Evolutionary conservation across 35 echinoderm and acorn worm genomes (phyloP).

Genomic region (Heliocidaris tuberculata): DNA sequence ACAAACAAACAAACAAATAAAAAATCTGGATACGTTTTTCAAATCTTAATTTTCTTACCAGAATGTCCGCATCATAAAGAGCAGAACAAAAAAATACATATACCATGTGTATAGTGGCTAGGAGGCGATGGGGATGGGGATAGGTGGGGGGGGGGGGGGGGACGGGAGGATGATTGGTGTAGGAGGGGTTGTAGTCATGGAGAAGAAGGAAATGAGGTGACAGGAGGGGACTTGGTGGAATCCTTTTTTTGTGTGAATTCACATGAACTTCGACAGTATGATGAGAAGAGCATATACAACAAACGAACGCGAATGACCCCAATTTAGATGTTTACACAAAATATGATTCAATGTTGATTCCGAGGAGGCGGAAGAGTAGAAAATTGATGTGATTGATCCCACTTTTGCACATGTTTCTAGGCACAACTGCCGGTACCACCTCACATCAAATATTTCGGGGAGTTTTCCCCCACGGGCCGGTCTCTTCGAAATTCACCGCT

Average conservation of each 20-base stretch:
- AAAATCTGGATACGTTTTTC: too few species aligned
- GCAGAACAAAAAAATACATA: too few species aligned
- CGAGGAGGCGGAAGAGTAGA: background rate
- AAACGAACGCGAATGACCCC: background rate
- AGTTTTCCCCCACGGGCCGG: too few species aligned
- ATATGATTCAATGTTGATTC: background rate
- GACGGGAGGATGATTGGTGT: too few species aligned
- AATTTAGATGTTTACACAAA: constrained; percentile 6
- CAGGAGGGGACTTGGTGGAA: background rate
- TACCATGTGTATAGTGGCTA: background rate
- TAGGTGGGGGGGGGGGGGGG: too few species aligned
- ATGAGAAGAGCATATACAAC: background rate
- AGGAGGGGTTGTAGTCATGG: too few species aligned
- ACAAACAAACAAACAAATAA: too few species aligned
- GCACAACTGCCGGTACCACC: background rate
- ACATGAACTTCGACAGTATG: background rate
- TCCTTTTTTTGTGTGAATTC: too few species aligned
- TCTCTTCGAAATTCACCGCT: too few species aligned
- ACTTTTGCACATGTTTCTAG: background rate
- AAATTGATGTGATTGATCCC: constrained; percentile 8
- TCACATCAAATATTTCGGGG: background rate
- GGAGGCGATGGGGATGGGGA: background rate
- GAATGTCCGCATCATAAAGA: too few species aligned
- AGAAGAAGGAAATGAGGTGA: background rate
- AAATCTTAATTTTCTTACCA: too few species aligned